Conservation (phyloP, 2,797 vertebrate genomes). For the Galago senegalensis region DNA sequence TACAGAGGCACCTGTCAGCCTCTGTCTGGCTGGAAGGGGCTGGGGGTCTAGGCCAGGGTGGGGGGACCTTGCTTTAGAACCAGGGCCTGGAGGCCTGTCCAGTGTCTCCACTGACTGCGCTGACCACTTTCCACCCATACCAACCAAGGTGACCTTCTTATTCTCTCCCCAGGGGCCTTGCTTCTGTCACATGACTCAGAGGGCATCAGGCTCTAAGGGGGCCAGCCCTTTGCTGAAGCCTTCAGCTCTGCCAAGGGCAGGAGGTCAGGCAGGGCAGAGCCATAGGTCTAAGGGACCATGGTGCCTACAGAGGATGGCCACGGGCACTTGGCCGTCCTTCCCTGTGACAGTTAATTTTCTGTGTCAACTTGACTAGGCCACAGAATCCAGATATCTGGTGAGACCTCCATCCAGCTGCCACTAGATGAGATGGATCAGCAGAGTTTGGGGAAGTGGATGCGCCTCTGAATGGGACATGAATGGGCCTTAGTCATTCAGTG, state of each 20-base stretch:
- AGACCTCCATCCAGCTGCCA: rapidly evolving
- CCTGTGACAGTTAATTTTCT: background rate
- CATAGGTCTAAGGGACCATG: rapidly evolving
- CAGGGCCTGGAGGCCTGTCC: background rate
- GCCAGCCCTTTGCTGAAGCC: background rate
- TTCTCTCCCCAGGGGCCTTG: background rate
- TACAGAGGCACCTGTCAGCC: background rate
- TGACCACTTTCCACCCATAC: background rate
- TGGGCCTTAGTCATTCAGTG: background rate
- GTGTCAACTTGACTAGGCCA: background rate
- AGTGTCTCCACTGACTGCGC: background rate
- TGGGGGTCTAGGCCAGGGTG: background rate
- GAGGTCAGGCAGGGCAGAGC: background rate
- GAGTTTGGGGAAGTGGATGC: background rate
- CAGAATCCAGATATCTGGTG: too few species aligned
- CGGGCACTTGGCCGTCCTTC: too few species aligned
- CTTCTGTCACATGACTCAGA: background rate
- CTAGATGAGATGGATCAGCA: background rate
- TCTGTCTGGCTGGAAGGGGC: background rate
- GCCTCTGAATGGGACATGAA: background rate
- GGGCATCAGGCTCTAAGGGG: background rate
- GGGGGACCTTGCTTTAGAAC: background rate
- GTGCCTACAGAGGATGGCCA: background rate
- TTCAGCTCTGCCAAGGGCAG: background rate
- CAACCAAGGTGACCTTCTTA: background rate